These are phyloP conservation scores for Diogma glabrata DNA, from an alignment of 2,888 invertebrate genomes.

Conservation along the genomic window DNA sequence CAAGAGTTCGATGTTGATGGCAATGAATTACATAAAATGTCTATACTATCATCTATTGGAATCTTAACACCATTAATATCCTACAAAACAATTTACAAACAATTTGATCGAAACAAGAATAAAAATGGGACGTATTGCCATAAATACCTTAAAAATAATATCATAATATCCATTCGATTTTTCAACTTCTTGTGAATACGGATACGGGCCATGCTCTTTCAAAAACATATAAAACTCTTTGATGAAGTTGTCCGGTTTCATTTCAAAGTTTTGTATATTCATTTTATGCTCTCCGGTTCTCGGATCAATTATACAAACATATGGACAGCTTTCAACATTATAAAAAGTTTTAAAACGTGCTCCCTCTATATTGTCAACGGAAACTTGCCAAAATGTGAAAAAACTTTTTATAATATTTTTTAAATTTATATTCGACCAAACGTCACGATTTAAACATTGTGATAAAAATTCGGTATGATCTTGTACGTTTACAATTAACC, in stretches of 20 bases:
- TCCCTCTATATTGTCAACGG: conserved; percentile 43
- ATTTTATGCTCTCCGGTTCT: conserved; percentile 49
- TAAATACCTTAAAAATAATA: conserved; percentile 4
- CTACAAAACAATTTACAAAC: background rate
- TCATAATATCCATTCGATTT: background rate
- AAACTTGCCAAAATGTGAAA: conserved; percentile 55
- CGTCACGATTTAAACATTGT: conserved; percentile 56
- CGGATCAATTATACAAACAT: conserved; percentile 54
- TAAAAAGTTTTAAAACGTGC: conserved; percentile 52
- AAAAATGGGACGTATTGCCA: background rate
- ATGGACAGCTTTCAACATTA: conserved; percentile 47
- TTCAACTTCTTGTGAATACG: conserved; percentile 10
- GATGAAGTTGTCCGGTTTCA: conserved; percentile 9
- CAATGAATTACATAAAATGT: background rate
- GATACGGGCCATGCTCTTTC: conserved; percentile 9
- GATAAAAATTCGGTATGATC: conserved; percentile 55
- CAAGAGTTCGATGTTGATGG: background rate
- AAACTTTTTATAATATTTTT: conserved; percentile 47
- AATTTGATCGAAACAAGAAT: background rate
- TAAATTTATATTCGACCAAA: conserved; percentile 52
- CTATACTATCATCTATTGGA: background rate
- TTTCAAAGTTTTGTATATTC: conserved; percentile 16
- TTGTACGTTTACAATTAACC: conserved; percentile 61
- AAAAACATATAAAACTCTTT: conserved; percentile 5
- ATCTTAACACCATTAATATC: background rate